phyloP scores from a whole-genome alignment of 2,797 vertebrate species.

The Cossypha niveicapilla region DNA sequence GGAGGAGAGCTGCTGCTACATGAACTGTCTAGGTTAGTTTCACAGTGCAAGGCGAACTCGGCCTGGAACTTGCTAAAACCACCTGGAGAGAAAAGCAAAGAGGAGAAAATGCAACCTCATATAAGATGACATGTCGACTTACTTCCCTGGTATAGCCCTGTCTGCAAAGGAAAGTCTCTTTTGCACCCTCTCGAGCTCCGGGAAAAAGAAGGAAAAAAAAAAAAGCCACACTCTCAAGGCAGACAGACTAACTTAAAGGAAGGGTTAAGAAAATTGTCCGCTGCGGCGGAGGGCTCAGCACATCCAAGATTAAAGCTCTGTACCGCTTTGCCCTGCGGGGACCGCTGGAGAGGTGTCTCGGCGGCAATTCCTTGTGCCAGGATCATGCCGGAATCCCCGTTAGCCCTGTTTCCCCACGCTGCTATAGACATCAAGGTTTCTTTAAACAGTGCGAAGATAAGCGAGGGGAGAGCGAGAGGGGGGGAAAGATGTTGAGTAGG shows the following conservation, averaged over 20 bases:
- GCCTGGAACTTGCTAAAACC: conserved; percentile 96
- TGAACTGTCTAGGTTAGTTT: conserved; percentile 92
- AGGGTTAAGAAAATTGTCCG: not conserved
- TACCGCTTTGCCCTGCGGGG: not conserved
- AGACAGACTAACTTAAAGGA: not conserved
- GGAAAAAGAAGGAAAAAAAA: not conserved
- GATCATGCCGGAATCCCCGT: not conserved
- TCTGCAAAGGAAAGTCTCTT: not conserved
- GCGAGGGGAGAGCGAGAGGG: too few species aligned
- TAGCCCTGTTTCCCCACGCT: not conserved
- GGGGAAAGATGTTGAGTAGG: not conserved
- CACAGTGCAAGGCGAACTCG: conserved; percentile 90
- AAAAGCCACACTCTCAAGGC: not conserved
- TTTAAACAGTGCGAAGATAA: not conserved
- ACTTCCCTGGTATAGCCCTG: not conserved
- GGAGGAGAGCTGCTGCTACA: conserved; percentile 88
- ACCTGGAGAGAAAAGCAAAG: conserved; percentile 75
- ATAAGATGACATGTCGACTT: not conserved
- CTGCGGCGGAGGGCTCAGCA: not conserved
- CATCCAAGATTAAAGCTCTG: not conserved
- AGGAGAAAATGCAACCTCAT: not conserved
- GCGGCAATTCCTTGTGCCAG: not conserved
- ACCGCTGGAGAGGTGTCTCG: not conserved
- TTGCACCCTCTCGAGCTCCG: not conserved
- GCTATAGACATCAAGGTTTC: not conserved